A percentile compares a stretch with the other conserved stretches of the same genome.
These are phyloP conservation scores for Phymanthus crucifer DNA, from an alignment of 92 coral and sea anemone species.

Conservation along the genomic window DNA sequence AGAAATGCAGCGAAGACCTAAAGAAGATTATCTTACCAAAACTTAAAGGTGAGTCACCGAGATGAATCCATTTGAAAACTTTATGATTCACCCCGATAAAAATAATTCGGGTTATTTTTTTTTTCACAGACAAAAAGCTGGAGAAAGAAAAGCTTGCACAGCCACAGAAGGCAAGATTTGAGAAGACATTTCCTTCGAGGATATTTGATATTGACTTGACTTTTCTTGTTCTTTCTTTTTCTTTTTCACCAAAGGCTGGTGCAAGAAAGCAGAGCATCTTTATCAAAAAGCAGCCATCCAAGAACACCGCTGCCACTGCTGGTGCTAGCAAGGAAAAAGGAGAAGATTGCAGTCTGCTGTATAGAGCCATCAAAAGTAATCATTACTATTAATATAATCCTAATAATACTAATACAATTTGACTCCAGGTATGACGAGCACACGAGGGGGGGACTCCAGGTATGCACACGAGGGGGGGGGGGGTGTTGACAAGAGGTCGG, in stretches of 20 bases:
- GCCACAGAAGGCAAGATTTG: slow-evolving; percentile 11
- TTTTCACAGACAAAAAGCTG: slow-evolving; percentile 26
- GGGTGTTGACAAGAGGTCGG: too few relatives aligned
- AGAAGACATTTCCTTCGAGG: background rate
- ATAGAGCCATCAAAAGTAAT: slow-evolving; percentile 69
- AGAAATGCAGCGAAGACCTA: slow-evolving; percentile 48
- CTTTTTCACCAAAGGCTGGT: background rate
- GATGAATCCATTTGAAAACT: too few relatives aligned
- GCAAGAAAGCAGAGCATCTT: slow-evolving; percentile 21
- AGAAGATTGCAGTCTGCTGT: slow-evolving; percentile 54
- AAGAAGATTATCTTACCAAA: slow-evolving; percentile 39
- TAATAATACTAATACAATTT: background rate
- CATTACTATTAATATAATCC: background rate
- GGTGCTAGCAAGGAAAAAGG: slow-evolving; percentile 43
- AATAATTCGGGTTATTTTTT: background rate
- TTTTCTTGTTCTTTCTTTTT: background rate
- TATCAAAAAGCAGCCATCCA: slow-evolving; percentile 21
- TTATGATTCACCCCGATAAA: too few relatives aligned
- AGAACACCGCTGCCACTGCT: slow-evolving; percentile 22
- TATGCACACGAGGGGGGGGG: too few relatives aligned
- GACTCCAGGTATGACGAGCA: too few relatives aligned
- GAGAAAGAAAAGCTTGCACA: slow-evolving; percentile 31
- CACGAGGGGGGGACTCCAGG: too few relatives aligned
- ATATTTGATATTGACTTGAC: background rate
- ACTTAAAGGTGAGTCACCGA: slow-evolving; percentile 52